phyloP scores from a whole-genome alignment of 2,797 vertebrate genomes.

The Tokudaia tokunoshimensis region DNA sequence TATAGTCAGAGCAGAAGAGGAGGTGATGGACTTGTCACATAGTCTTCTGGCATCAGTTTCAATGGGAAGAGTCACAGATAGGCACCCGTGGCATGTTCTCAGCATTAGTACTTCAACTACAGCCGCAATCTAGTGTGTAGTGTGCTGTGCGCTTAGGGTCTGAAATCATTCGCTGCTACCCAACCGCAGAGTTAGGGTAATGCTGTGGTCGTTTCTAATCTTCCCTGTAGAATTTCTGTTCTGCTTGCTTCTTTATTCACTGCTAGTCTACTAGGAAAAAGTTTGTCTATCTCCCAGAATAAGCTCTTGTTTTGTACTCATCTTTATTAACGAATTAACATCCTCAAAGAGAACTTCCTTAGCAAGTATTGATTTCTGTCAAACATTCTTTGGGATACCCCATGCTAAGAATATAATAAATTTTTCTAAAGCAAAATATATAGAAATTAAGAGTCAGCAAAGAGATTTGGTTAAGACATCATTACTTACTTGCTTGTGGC shows the following conservation, averaged over 20 bases:
- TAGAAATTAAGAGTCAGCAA: slow-evolving; percentile 9
- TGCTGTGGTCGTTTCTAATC: background rate
- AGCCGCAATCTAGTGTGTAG: background rate
- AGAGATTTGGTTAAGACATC: background rate
- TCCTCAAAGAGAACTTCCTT: background rate
- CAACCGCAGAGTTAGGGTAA: background rate
- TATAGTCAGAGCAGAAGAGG: background rate
- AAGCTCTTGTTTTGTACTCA: background rate
- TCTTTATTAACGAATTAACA: slow-evolving; percentile 54
- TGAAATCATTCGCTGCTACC: background rate
- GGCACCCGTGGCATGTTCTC: background rate
- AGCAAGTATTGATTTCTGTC: slow-evolving; percentile 38
- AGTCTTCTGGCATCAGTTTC: background rate
- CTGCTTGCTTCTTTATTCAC: background rate
- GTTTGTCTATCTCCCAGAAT: background rate
- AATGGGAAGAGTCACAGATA: background rate
- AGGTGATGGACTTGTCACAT: background rate
- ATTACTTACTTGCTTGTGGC: slow-evolving; percentile 7
- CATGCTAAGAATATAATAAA: background rate
- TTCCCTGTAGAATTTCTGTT: background rate
- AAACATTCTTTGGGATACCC: slow-evolving; percentile 43
- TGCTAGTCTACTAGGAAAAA: background rate
- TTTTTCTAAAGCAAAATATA: slow-evolving; percentile 23
- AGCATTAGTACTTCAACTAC: slow-evolving; percentile 2
- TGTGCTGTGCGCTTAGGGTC: background rate